Evolutionary conservation across 2,113 vertebrate genomes (phyloP), one percentile per base, ranked within the genome.

Genomic region (Nannobrachium achirus): DNA sequence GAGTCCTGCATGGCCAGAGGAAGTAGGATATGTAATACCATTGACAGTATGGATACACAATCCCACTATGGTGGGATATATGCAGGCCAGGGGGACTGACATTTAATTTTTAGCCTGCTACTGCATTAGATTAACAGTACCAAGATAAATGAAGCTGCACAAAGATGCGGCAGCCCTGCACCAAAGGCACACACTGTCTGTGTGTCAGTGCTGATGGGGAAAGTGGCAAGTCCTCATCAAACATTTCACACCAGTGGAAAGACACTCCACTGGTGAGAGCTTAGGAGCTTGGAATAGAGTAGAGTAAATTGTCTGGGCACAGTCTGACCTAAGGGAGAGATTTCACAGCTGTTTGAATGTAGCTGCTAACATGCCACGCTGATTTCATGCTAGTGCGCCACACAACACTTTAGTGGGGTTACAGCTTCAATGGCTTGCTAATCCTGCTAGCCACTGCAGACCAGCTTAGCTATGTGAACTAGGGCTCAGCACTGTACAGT

Each of bases 261-360:
- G 25, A 33, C 25, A 33, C 25, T 33, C 6, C 25, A 33, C 25
- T 33, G 25, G 25, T 33, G 25, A 4, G 25, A 33, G 25, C 25
- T 33, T 33, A 33, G 25, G 25, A 33, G 25, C 25, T 33, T 3
- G 25, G 18, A 52, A 52, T 16, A 15, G 40, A 41, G 19, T 46
- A 38, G 66, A 41, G 19, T 46, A 38, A 63, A 71, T 51, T 16
- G 13, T 16, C 39, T 73, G 66, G 79, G 79, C 73, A 33, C 62
- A 52, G 20, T 11, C 44, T 51, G 69, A 78, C 66, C 63, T 48
- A 1, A 57, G 51, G 66, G 56, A 63, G 16, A 19, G 15, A 71
- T 19, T 49, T n/a, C 38, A 61, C 66, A 76, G 74, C 59, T 76
- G 78, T 48, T 33, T 74, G 50, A 61, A 57, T 9, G 58, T 15